Conservation (phyloP, 1,140 invertebrate genomes). For the Maconellicoccus hirsutus region DNA sequence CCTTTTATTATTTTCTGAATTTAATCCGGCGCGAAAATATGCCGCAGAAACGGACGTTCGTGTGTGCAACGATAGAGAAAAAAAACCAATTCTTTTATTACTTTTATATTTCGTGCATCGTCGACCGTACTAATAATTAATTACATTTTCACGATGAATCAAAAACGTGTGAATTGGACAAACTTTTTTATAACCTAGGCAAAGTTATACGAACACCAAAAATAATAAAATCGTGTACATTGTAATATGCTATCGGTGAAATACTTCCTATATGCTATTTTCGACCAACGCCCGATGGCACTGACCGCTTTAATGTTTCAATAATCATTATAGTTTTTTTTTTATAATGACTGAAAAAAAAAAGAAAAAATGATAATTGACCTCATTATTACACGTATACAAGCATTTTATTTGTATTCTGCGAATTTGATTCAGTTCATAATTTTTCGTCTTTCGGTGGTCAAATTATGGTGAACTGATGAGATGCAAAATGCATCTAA, state of each 20-base stretch:
- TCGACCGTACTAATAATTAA: neutral
- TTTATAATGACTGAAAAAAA: too few relatives aligned
- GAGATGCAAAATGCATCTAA: too few relatives aligned
- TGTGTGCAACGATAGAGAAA: neutral
- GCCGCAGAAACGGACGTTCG: neutral
- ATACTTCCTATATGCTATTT: neutral
- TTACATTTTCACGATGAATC: conserved; percentile 1
- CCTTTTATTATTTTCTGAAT: conserved; percentile 5
- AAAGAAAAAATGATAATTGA: too few relatives aligned
- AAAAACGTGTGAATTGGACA: conserved; percentile 4
- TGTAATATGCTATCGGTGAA: neutral
- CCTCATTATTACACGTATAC: too few relatives aligned
- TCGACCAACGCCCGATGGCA: neutral
- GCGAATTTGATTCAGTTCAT: too few relatives aligned
- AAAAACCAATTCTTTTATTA: neutral
- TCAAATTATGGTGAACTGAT: too few relatives aligned
- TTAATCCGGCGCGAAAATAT: neutral
- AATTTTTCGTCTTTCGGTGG: too few relatives aligned
- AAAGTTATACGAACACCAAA: neutral
- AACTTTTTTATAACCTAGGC: neutral
- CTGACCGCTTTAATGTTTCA: neutral
- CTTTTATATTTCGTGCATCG: neutral
- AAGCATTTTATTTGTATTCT: too few relatives aligned
- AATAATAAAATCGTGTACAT: neutral
- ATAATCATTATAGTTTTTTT: too few relatives aligned